Conservation (phyloP, 2,113 vertebrate genomes). For the Pelecanus crispus region DNA sequence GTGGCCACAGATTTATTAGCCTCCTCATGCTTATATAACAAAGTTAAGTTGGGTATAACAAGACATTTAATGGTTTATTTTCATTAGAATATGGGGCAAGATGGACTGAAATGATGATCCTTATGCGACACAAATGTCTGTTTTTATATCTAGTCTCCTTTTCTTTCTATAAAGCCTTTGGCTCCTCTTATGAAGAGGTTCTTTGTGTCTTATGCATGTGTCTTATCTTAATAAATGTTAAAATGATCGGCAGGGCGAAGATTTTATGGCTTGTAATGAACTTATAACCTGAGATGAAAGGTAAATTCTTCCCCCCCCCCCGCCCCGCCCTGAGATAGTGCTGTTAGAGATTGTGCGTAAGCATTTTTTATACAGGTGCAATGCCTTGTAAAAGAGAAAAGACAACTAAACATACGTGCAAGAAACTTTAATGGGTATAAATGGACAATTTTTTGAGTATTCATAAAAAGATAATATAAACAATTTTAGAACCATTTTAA, state of each 20-base stretch:
- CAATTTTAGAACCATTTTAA: background rate
- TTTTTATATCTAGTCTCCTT: background rate
- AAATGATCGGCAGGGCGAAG: background rate
- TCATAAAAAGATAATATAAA: background rate
- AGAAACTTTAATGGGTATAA: background rate
- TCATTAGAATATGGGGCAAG: background rate
- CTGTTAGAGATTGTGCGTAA: background rate
- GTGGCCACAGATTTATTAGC: background rate
- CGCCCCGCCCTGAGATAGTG: background rate
- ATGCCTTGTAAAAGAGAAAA: background rate
- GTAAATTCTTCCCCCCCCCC: background rate
- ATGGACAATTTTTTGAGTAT: background rate
- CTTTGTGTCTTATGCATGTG: background rate
- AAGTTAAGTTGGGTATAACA: background rate
- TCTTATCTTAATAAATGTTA: background rate
- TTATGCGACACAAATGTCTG: background rate
- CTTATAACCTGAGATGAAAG: background rate
- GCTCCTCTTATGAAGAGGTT: background rate
- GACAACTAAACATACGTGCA: background rate
- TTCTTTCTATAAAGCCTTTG: background rate
- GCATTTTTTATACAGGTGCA: background rate
- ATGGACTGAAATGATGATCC: background rate
- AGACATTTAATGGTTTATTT: background rate
- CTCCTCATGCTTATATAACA: background rate
- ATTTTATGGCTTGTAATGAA: background rate